These are phyloP conservation scores for Calonectris borealis DNA, from an alignment of 2,113 vertebrate species.

Conservation along the genomic window DNA sequence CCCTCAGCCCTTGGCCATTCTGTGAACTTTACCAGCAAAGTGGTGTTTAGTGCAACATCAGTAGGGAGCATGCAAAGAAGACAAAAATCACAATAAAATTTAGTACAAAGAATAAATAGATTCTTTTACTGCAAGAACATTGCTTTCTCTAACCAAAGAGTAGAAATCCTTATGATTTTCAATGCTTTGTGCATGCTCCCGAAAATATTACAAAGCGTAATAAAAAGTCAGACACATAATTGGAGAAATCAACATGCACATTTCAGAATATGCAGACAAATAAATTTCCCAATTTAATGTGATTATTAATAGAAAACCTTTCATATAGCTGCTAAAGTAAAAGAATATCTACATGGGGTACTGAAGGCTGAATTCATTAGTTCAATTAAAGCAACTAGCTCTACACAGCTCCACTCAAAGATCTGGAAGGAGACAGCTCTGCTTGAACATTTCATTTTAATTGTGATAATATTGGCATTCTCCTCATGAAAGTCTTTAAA, in stretches of 20 bases:
- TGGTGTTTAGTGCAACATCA: background rate
- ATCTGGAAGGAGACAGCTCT: background rate
- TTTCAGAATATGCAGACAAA: background rate
- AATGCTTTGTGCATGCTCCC: background rate
- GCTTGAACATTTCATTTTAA: background rate
- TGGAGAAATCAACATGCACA: background rate
- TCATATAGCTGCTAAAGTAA: background rate
- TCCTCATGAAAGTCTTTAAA: background rate
- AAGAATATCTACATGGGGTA: background rate
- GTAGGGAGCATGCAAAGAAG: background rate
- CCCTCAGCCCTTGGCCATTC: background rate
- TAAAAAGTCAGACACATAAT: background rate
- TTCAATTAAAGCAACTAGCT: background rate
- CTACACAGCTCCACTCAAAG: background rate
- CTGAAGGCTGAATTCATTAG: conserved; percentile 14
- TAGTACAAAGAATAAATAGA: background rate
- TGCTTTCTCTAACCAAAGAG: background rate
- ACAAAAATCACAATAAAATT: background rate
- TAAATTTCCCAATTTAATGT: background rate
- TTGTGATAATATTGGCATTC: background rate
- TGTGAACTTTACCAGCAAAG: background rate
- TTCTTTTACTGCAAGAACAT: background rate
- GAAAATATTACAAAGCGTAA: background rate
- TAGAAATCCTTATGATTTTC: background rate
- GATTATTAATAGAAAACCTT: background rate